Base-by-base conservation (phyloP, 2,888 invertebrate genomes). In the Anagyrus pseudococci region DNA sequence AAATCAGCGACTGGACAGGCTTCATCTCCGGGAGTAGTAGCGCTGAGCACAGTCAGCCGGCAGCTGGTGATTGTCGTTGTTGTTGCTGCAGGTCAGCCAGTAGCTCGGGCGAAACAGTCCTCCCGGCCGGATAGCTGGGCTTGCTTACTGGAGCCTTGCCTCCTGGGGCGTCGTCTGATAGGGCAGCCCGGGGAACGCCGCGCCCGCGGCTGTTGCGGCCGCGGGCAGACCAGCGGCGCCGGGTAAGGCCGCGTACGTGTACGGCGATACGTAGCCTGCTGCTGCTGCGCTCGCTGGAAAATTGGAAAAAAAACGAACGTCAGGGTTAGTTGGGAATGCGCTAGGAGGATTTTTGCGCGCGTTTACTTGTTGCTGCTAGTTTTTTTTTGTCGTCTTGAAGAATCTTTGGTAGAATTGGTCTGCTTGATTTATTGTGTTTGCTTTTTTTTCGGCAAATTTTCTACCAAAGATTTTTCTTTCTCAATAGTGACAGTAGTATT, bases 181-280 rank as follows among this genome's bases (percentile, higher is more conserved):
- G 1, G 86, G 86, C 56, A 88, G 82, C 37, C 85, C 89, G 1
- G 89, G 89, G 68, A 90, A 87, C 13, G 89, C 85, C 6, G 89
- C 84, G 6, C 81, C 82, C 54, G 81, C 80, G 46, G 82, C 81
- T 54, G 79, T 77, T 64, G 77, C 77, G 46, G 83, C 83, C 46
- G 84, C 81, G 22, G 84, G 86, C 62, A 87, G 74, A 47, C 79
- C 84, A 20, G 86, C 88, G 8, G 87, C 86, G 25, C 86, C 86
- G 44, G 88, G 91, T 68, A 91, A 82, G 40, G 90, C 82, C 10
- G 87, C 86, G 72, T 88, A 88, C 71, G 91, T 90, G 81, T 91
- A 91, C 0, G 89, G 91, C 20, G 88, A 86, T 82, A 91, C 85
- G 78, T 91, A 91, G 71, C 90, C 88, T 19, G 89, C 89, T 2